Evolutionary conservation across 2,113 vertebrate genomes (phyloP).

Genomic region (Psittacus erithacus): DNA sequence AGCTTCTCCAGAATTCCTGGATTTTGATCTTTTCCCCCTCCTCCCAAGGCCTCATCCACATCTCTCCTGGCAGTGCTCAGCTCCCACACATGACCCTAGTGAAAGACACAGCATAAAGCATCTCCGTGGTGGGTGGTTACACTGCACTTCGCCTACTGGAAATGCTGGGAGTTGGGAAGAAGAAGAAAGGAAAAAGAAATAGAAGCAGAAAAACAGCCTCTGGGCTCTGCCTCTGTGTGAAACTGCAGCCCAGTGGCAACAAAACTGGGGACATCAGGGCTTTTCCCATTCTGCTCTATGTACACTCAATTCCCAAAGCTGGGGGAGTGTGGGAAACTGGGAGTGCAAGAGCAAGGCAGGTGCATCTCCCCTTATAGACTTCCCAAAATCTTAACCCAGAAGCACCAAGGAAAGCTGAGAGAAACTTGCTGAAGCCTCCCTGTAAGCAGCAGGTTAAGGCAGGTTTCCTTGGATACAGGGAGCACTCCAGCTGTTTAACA

Average conservation of each 20-base stretch:
- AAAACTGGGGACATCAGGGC: background rate
- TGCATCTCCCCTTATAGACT: background rate
- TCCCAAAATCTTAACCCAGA: background rate
- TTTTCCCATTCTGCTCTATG: background rate
- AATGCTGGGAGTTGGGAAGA: background rate
- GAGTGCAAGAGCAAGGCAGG: background rate
- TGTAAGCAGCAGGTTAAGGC: constrained; percentile 49
- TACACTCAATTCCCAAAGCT: background rate
- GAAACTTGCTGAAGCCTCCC: background rate
- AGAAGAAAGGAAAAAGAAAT: constrained; percentile 5
- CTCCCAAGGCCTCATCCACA: background rate
- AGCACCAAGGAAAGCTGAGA: background rate
- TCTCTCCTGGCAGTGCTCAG: background rate
- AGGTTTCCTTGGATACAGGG: constrained; percentile 68
- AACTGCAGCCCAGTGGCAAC: background rate
- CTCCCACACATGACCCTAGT: background rate
- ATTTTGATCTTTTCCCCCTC: background rate
- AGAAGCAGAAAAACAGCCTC: background rate
- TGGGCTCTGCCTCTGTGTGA: background rate
- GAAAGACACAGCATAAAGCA: background rate
- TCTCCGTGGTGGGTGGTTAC: background rate
- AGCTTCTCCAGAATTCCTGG: background rate
- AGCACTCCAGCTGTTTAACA: constrained; percentile 63
- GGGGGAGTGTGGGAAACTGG: background rate
- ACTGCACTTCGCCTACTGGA: constrained; percentile 6